Base-by-base conservation (phyloP, 2,797 vertebrate genomes). In the Clarias laeviceps region DNA sequence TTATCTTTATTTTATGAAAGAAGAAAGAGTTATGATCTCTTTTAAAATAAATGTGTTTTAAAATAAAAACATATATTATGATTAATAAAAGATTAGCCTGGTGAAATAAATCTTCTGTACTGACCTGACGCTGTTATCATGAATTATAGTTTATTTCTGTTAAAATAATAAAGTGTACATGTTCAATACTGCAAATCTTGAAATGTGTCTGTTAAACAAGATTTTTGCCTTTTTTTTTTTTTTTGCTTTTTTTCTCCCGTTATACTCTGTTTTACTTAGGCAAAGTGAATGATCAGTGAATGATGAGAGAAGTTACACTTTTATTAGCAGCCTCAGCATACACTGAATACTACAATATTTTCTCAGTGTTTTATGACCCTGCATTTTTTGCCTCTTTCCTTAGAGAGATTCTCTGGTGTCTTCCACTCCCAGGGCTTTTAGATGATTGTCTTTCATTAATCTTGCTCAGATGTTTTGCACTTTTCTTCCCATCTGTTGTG, bases 321-420 rank as follows among this genome's bases (percentile, higher is more conserved):
- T 61, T 80, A 50, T 27, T 83, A 70, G 6, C 54, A 84, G 24
- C 1, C 54, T n/a, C 27, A 92, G 87, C 3, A 91, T 88, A 76
- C 50, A 86, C 29, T 92, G 88, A 70, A 82, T 88, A 83, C 83
- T 87, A 32, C 86, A 62, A 80, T 87, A 91, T 82, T 87, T 85
- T 88, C 86, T 94, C 74, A 95, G 50, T 90, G 93, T 20, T 92
- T 68, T 40, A 90, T 87, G 34, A 94, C 94, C 66, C 80, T 65
- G 6, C 1, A 50, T 86, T 89, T 94, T 56, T 94, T 69, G 20
- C 85, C 88, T 1, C 86, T 82, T 0, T 91, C 86, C 1, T 89
- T 89, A 76, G 92, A 87, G 82, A 94, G 3, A 0, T 91, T 8
- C 82, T 90, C 84, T 93, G 92, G 83, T 89, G 90, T 29, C 87